phyloP scores from a whole-genome alignment of 1,140 invertebrate genomes.

The Pomacea maculata region DNA sequence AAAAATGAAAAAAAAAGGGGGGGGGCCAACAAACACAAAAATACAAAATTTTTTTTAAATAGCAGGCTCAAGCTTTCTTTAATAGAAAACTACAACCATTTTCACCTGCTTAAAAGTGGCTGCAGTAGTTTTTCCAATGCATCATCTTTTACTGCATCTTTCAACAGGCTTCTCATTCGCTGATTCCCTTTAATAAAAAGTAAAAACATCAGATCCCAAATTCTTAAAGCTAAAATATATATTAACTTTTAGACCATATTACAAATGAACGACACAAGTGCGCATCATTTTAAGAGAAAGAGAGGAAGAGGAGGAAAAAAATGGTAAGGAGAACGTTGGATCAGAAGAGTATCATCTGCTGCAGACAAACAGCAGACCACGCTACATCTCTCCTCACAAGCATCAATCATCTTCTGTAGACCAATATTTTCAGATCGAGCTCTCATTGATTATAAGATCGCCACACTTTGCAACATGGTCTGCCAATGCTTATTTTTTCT shows the following conservation, averaged over 20 bases:
- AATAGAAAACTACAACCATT: neutral
- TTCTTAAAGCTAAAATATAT: neutral
- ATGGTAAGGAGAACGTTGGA: no score
- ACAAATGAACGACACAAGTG: no score
- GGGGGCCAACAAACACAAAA: neutral
- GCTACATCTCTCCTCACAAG: no score
- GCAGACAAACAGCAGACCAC: no score
- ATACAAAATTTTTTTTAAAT: neutral
- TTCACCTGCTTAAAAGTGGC: slow-evolving; percentile 45
- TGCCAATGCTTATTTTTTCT: no score
- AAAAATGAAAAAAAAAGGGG: neutral
- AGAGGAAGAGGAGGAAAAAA: no score
- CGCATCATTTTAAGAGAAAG: no score
- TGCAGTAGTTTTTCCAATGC: slow-evolving; percentile 38
- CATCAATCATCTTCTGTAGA: no score
- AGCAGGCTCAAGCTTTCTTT: neutral
- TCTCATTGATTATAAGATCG: no score
- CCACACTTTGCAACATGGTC: no score
- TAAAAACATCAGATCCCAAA: neutral
- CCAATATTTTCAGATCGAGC: no score
- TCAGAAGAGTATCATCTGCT: no score
- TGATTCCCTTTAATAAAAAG: slow-evolving; percentile 29
- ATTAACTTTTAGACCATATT: neutral
- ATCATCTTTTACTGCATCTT: slow-evolving; percentile 42
- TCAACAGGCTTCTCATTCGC: slow-evolving; percentile 30